Percentiles rank a stretch among this genome's conserved stretches.
These are phyloP conservation scores for Nomada fabriciana DNA, from an alignment of 2,888 invertebrate species.

Conservation along the genomic window DNA sequence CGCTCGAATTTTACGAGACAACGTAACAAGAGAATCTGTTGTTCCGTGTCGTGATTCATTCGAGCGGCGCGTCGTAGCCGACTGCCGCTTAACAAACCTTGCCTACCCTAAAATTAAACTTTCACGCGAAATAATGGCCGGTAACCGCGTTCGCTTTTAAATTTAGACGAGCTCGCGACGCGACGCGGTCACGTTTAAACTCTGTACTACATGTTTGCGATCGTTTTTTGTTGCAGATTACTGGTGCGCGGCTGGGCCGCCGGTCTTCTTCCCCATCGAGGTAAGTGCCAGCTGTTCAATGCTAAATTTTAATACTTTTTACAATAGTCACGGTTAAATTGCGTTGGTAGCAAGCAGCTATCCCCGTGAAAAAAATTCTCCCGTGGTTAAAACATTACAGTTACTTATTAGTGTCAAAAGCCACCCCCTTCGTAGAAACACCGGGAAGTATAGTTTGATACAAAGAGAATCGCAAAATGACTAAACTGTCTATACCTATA, in stretches of 20 bases:
- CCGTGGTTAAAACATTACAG: no score
- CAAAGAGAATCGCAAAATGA: background rate
- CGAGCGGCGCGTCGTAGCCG: background rate
- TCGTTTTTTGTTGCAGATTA: conserved; percentile 52
- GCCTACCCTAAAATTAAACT: conserved; percentile 43
- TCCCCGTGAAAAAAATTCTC: no score
- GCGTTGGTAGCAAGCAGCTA: no score
- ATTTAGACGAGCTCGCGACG: conserved; percentile 6
- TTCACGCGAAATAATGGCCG: conserved; percentile 21
- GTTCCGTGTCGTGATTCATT: conserved; percentile 41
- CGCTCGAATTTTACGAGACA: conserved; percentile 39
- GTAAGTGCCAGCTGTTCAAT: conserved; percentile 28
- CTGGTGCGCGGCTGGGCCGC: conserved; percentile 51
- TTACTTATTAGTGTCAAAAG: no score
- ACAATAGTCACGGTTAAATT: background rate
- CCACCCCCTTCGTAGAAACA: no score
- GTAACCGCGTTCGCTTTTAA: background rate
- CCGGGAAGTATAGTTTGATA: no score
- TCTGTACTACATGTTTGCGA: background rate
- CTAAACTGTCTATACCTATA: background rate
- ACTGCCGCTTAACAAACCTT: conserved; percentile 3
- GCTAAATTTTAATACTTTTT: background rate
- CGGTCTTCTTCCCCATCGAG: conserved; percentile 22
- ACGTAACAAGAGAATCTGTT: conserved; percentile 44
- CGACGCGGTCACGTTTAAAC: background rate